Evolutionary conservation across 1,140 invertebrate genomes (phyloP).

Genomic region (Cotesia chilonis): DNA sequence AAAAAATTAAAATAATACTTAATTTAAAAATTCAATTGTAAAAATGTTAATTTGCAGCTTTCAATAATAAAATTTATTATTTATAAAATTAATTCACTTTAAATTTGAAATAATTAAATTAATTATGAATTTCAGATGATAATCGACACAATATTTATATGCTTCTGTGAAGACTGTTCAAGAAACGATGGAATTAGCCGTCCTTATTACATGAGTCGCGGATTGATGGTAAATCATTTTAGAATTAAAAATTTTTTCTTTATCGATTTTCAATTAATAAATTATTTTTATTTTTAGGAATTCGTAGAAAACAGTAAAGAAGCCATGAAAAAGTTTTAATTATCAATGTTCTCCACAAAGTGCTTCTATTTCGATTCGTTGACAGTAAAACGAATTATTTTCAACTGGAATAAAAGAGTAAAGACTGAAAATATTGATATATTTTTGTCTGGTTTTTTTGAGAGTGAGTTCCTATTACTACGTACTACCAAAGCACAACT

Average conservation of each 20-base stretch:
- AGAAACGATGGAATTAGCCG: conserved; percentile 77
- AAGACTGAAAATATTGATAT: too few species aligned
- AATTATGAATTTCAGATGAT: conserved; percentile 69
- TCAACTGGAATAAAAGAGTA: not conserved
- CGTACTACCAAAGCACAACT: too few species aligned
- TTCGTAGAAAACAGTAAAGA: conserved; percentile 75
- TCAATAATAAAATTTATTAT: too few species aligned
- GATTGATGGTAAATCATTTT: conserved; percentile 69
- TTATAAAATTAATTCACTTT: too few species aligned
- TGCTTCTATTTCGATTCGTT: too few species aligned
- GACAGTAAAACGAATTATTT: not conserved
- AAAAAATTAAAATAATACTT: too few species aligned
- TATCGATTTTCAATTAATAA: conserved; percentile 8
- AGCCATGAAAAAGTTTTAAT: conserved; percentile 53
- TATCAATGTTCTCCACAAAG: conserved; percentile 1
- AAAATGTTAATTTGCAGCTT: too few species aligned
- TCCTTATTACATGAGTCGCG: conserved; percentile 80
- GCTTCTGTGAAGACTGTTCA: conserved; percentile 83
- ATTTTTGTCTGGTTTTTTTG: too few species aligned
- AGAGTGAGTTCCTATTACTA: too few species aligned
- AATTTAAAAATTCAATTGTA: too few species aligned
- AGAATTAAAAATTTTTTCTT: conserved; percentile 26
- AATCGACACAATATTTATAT: conserved; percentile 83
- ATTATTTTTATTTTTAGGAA: conserved; percentile 58
- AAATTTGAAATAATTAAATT: conserved; percentile 8